Conservation (phyloP, 2,113 vertebrate species). For the Naja naja region DNA sequence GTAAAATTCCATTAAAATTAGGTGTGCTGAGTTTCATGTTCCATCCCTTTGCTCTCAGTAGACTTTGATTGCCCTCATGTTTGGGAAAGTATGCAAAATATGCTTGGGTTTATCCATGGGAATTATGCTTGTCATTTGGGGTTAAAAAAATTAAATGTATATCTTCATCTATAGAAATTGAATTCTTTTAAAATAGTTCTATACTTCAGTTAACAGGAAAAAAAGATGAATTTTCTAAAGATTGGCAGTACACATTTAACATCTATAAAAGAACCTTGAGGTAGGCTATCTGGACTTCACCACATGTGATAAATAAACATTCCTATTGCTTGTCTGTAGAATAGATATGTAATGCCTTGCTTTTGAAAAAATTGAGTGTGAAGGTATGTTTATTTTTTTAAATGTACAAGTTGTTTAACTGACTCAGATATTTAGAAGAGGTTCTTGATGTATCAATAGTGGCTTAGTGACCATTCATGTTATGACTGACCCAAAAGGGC, state of each 20-base stretch:
- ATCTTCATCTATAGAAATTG: background rate
- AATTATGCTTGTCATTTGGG: background rate
- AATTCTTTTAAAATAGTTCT: background rate
- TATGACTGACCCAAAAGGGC: too few relatives aligned
- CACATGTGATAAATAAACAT: background rate
- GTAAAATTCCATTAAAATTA: background rate
- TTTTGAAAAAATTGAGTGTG: background rate
- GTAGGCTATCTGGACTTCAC: background rate
- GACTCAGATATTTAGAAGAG: background rate
- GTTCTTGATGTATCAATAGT: too few relatives aligned
- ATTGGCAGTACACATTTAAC: background rate
- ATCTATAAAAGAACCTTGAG: background rate
- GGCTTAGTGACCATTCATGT: too few relatives aligned
- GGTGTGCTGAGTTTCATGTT: background rate
- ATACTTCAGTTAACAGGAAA: background rate
- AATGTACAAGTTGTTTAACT: background rate
- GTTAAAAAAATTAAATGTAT: background rate
- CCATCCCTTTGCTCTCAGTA: background rate
- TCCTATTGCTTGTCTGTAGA: background rate
- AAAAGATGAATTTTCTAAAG: background rate
- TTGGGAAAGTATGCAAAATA: background rate
- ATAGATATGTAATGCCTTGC: background rate
- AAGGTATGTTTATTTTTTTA: background rate
- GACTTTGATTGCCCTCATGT: background rate
- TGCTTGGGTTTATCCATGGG: background rate